Evolutionary conservation across 2,888 invertebrate species (phyloP).

Genomic region (Periphyllus acericola): DNA sequence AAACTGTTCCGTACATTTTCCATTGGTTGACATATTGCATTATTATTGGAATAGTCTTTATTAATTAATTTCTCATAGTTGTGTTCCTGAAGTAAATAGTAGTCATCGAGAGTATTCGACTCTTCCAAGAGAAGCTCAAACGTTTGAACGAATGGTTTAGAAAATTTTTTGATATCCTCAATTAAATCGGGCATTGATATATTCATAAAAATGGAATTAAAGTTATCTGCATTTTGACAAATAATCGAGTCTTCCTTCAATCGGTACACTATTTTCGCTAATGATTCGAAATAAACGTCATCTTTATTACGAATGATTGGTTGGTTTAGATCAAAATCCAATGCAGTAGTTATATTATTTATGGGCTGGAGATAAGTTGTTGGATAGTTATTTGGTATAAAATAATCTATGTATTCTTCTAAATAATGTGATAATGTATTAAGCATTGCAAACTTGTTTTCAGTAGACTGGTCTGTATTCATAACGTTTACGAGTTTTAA

Average conservation of each 20-base stretch:
- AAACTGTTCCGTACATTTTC: not conserved
- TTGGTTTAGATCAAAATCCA: not conserved
- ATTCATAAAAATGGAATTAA: not conserved
- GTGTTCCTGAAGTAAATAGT: not conserved
- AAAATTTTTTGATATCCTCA: not conserved
- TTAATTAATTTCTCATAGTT: not conserved
- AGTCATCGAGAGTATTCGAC: not conserved
- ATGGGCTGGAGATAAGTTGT: not conserved
- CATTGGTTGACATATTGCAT: not conserved
- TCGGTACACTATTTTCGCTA: not conserved
- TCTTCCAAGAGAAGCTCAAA: not conserved
- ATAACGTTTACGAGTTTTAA: no score
- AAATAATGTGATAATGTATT: not conserved
- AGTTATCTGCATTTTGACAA: not conserved
- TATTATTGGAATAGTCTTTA: not conserved
- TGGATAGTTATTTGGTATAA: not conserved
- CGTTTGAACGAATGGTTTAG: not conserved
- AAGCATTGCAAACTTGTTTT: not conserved
- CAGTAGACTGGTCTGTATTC: no score
- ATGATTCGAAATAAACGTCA: not conserved
- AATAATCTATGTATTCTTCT: not conserved
- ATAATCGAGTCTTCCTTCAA: not conserved
- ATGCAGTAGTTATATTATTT: not conserved
- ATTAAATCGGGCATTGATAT: not conserved
- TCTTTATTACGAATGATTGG: not conserved